Conservation (phyloP, 2,797 vertebrate species). For the Crocidura indochinensis region DNA sequence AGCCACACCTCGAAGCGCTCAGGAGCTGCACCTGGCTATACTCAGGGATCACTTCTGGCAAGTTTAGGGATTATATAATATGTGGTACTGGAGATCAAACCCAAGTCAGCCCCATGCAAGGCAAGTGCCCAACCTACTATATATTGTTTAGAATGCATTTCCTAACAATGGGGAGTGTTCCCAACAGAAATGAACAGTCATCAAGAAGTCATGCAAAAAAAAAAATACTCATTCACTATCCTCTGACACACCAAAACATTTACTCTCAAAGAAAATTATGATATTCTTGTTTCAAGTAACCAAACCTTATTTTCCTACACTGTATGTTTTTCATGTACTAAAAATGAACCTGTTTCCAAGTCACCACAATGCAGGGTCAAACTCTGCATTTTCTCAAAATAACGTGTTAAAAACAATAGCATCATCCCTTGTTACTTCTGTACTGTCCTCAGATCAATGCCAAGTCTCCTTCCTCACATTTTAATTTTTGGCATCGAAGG, state of each 20-base stretch:
- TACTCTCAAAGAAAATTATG: constrained; percentile 21
- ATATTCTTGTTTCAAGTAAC: constrained; percentile 28
- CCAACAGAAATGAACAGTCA: background rate
- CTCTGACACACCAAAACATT: constrained; percentile 4
- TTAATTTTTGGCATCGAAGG: background rate
- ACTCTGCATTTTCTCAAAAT: background rate
- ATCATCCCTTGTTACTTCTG: background rate
- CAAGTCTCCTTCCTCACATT: background rate
- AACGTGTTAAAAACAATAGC: background rate
- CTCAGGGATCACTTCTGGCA: background rate
- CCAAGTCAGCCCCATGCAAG: too few relatives aligned
- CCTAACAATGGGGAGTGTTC: background rate
- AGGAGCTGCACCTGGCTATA: background rate
- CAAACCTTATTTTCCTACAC: background rate
- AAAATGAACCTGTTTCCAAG: constrained; percentile 3
- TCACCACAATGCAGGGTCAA: accelerated
- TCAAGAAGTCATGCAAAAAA: background rate
- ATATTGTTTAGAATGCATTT: background rate
- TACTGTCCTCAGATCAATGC: background rate
- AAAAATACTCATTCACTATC: background rate
- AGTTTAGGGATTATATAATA: background rate
- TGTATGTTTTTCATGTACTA: background rate
- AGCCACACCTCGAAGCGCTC: background rate
- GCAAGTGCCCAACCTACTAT: too few relatives aligned
- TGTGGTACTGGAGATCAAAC: too few relatives aligned